Evolutionary conservation across 1,140 invertebrate species (phyloP).

Genomic region (Amyelois transitella): DNA sequence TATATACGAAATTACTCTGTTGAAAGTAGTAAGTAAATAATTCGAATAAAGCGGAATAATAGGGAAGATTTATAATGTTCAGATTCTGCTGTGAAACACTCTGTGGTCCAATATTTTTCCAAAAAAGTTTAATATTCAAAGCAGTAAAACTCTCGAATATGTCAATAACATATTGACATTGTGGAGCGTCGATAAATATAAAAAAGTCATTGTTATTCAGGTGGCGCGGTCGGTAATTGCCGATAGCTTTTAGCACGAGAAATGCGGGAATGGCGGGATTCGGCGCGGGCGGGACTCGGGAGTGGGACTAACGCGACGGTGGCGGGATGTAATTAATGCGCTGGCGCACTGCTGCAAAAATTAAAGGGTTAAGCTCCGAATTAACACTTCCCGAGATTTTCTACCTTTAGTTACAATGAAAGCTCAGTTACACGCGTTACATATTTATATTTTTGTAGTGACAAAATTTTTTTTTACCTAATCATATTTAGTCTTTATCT

Average conservation of each 20-base stretch:
- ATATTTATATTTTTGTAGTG: no score
- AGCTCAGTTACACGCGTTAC: no score
- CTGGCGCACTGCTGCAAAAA: slow-evolving; percentile 21
- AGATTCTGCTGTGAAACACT: no score
- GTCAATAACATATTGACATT: background rate
- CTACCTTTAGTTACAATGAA: no score
- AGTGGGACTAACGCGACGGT: background rate
- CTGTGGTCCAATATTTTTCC: no score
- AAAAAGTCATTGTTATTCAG: slow-evolving; percentile 7
- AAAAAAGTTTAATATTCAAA: background rate
- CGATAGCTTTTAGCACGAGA: slow-evolving; percentile 19
- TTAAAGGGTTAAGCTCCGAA: slow-evolving; percentile 9
- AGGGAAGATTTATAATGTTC: no score
- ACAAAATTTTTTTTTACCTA: no score
- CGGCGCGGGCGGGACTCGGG: background rate
- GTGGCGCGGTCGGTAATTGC: slow-evolving; percentile 12
- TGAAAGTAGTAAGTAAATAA: no score
- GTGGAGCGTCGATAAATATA: background rate
- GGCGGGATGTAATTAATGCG: slow-evolving; percentile 18
- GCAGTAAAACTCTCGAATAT: background rate
- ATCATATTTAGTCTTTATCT: no score
- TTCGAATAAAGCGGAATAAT: no score
- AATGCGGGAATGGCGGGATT: background rate
- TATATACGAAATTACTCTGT: no score
- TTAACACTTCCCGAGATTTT: background rate